phyloP scores from a whole-genome alignment of 2,888 invertebrate species.

The Megastigmus dorsalis region DNA sequence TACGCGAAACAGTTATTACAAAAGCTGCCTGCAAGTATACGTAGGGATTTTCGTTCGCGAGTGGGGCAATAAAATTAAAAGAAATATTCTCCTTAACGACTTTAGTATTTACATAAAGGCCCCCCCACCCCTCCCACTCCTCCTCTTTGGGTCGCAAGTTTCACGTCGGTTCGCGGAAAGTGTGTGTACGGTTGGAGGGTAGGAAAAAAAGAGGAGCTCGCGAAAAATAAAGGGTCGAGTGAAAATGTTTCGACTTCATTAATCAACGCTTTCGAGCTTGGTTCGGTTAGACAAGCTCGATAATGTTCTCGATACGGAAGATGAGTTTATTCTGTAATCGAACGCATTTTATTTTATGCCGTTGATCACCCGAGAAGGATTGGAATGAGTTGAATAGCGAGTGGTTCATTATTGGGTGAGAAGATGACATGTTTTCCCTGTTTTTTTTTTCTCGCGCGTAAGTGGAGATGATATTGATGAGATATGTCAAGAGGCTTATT shows the following conservation, averaged over 20 bases:
- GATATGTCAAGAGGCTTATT: too few species aligned
- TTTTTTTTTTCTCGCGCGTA: too few species aligned
- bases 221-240: conserved; percentile 3
- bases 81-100: background rate
- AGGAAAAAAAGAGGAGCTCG: background rate
- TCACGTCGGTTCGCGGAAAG: background rate
- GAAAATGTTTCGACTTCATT: conserved; percentile 20
- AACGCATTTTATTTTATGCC: too few species aligned
- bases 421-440: too few species aligned
- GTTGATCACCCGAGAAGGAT: too few species aligned
- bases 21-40: conserved; percentile 8
- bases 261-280: background rate
- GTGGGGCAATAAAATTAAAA: conserved; percentile 5
- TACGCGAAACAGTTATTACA: background rate
- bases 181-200: background rate
- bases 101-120: conserved; percentile 20
- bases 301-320: too few species aligned
- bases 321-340: too few species aligned
- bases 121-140: background rate
- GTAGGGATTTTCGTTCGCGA: background rate
- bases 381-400: background rate
- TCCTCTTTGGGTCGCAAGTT: background rate
- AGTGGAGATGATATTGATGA: too few species aligned
- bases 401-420: too few species aligned
- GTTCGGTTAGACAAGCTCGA: conserved; percentile 15